These are phyloP conservation scores for Nudaria mundana DNA, from an alignment of 2,888 invertebrate genomes.

Conservation along the genomic window DNA sequence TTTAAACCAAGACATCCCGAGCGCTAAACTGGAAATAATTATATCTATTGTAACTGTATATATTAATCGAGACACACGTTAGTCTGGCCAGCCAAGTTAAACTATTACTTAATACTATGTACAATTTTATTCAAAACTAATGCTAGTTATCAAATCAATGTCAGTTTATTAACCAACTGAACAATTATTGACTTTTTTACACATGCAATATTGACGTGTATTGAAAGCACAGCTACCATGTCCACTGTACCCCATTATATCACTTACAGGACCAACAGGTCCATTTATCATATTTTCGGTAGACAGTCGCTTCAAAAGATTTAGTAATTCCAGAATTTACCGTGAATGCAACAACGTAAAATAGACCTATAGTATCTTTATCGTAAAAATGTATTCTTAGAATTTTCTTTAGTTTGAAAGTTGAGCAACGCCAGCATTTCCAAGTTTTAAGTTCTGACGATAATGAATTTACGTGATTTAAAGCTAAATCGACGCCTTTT, in stretches of 20 bases:
- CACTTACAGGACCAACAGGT: constrained; percentile 82
- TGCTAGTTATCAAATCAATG: too few relatives aligned
- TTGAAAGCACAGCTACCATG: constrained; percentile 55
- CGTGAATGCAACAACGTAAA: constrained; percentile 85
- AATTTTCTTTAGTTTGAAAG: constrained; percentile 75
- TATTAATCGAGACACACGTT: too few relatives aligned
- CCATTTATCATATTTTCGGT: constrained; percentile 54
- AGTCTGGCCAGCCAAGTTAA: too few relatives aligned
- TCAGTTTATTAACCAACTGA: too few relatives aligned
- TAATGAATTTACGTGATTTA: constrained; percentile 50
- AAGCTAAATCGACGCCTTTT: constrained; percentile 73
- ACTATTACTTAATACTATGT: too few relatives aligned
- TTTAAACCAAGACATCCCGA: too few relatives aligned
- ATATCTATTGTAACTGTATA: too few relatives aligned
- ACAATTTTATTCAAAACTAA: too few relatives aligned
- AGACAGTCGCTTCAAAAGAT: constrained; percentile 86
- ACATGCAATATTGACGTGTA: constrained; percentile 56
- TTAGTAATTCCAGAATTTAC: constrained; percentile 85
- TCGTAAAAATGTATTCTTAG: constrained; percentile 73
- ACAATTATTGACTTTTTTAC: constrained; percentile 46
- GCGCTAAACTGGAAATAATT: too few relatives aligned
- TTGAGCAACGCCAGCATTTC: constrained; percentile 75
- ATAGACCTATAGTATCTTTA: constrained; percentile 50
- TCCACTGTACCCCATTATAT: constrained; percentile 54
- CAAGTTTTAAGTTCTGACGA: constrained; percentile 46